phyloP scores from a whole-genome alignment of 2,113 vertebrate species.

The Menidia beryllina region DNA sequence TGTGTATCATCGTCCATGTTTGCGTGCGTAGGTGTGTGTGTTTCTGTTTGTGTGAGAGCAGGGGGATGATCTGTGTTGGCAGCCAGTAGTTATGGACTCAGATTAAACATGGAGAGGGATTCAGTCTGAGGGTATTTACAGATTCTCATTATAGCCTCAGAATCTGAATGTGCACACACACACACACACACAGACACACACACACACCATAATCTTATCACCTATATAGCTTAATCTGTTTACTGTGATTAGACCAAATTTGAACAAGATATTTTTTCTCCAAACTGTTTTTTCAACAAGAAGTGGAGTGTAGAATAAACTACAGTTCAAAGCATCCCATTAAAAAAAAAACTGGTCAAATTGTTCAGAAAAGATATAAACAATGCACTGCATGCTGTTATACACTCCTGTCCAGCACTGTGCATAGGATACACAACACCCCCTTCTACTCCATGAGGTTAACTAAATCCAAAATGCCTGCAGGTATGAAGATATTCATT shows the following conservation, averaged over 20 bases:
- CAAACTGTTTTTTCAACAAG: constrained; percentile 33
- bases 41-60: constrained; percentile 42
- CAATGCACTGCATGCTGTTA: not conserved
- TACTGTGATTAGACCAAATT: constrained; percentile 56
- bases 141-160: constrained; percentile 74
- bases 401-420: not conserved
- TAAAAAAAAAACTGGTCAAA: not conserved
- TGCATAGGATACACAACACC: not conserved
- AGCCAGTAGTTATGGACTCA: constrained; percentile 70
- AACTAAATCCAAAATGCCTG: not conserved
- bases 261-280: constrained; percentile 35
- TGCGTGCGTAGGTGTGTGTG: constrained; percentile 1
- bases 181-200: constrained; percentile 32
- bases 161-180: constrained; percentile 45
- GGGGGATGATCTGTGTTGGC: constrained; percentile 74
- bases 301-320: constrained; percentile 8
- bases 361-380: not conserved
- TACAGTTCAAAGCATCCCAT: not conserved
- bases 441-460: not conserved
- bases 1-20: not conserved
- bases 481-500: not conserved
- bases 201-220: constrained; percentile 62
- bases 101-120: constrained; percentile 78
- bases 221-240: constrained; percentile 66
- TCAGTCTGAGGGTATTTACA: constrained; percentile 78